Evolutionary conservation across 2,797 vertebrate genomes (phyloP).

Genomic region (Hydrolagus colliei): DNA sequence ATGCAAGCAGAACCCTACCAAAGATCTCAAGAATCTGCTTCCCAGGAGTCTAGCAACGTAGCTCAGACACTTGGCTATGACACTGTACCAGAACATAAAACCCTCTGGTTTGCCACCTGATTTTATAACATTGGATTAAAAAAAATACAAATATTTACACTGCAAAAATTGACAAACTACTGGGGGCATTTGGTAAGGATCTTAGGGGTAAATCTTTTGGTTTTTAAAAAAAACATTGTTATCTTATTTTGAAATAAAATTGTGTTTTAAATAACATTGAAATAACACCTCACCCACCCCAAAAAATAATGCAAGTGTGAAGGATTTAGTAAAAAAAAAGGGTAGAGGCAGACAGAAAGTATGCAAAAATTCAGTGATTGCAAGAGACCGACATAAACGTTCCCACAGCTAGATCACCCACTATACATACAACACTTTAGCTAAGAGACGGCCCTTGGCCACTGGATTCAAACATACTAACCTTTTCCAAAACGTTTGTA

Average conservation of each 20-base stretch:
- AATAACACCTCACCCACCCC: no score
- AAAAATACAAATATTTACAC: conserved; percentile 32
- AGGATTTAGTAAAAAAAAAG: neutral
- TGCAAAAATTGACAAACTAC: neutral
- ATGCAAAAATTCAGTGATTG: neutral
- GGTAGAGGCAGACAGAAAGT: neutral
- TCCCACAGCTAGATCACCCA: neutral
- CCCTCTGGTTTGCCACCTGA: neutral
- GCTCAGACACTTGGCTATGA: neutral
- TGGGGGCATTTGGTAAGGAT: no score
- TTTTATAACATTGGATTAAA: no score
- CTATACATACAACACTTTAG: conserved; percentile 43
- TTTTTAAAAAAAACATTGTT: no score
- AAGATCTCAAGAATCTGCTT: neutral
- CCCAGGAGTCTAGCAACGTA: neutral
- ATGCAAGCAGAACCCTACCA: neutral
- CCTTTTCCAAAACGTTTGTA: conserved; percentile 95
- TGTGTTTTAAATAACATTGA: no score
- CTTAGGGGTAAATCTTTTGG: no score
- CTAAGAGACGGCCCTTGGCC: conserved; percentile 52
- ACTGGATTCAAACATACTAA: conserved; percentile 66
- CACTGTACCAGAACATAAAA: neutral
- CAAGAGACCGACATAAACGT: neutral
- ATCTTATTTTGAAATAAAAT: no score
- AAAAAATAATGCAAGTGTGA: neutral